Evolutionary conservation across 2,797 vertebrate species (phyloP).

Genomic region (Oreochromis mossambicus): DNA sequence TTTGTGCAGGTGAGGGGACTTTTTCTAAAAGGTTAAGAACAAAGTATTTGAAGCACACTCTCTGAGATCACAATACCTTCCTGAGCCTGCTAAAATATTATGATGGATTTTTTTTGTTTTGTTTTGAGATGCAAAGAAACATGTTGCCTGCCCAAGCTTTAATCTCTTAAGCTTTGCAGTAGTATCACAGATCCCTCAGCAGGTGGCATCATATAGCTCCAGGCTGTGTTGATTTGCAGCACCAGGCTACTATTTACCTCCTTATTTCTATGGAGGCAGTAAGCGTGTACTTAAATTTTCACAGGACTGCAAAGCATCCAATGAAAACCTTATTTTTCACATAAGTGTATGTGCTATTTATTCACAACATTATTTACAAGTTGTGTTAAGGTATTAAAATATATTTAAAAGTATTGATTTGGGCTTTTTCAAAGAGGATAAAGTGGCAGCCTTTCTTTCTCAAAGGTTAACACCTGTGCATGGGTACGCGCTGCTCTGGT

Average conservation of each 20-base stretch:
- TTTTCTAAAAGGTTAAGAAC: background rate
- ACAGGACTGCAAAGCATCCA: background rate
- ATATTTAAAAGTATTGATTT: background rate
- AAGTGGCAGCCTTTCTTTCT: background rate
- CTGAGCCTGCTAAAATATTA: background rate
- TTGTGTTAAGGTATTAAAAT: background rate
- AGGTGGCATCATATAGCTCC: background rate
- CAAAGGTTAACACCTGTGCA: background rate
- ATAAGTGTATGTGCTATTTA: background rate
- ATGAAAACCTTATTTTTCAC: background rate
- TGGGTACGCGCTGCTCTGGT: fast-evolving
- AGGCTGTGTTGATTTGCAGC: background rate
- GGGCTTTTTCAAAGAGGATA: background rate
- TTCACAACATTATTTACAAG: fast-evolving
- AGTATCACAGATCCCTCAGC: background rate
- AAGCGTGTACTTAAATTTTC: background rate
- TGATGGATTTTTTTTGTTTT: background rate
- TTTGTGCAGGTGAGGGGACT: constrained; percentile 54
- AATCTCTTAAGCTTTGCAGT: background rate
- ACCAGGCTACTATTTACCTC: background rate
- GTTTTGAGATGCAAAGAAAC: background rate
- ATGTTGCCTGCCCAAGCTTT: background rate
- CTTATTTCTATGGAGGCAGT: background rate
- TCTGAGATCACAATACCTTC: background rate
- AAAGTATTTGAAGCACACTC: background rate